Percentiles rank a stretch among this genome's conserved stretches.
Evolutionary conservation across 1,140 invertebrate species (phyloP).

Genomic region (Teleopsis dalmanni): DNA sequence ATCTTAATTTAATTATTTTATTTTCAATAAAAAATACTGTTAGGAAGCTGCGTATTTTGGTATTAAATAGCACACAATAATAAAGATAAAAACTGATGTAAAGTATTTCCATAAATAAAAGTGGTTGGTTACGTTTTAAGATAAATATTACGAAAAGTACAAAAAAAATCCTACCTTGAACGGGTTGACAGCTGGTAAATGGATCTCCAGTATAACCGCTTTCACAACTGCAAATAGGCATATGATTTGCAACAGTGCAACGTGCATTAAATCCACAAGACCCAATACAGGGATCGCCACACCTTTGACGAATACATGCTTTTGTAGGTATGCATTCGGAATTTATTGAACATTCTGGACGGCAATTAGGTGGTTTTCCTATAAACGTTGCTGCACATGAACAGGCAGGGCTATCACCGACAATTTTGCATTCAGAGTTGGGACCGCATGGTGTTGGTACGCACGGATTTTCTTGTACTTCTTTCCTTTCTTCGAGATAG

Average conservation of each 20-base stretch:
- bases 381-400: conserved; percentile 58
- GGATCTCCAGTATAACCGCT: conserved; percentile 70
- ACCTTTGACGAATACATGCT: conserved; percentile 59
- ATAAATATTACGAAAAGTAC: background rate
- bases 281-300: conserved; percentile 60
- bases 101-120: background rate
- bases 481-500: conserved; percentile 46
- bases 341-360: conserved; percentile 57
- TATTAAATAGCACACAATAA: too few relatives aligned
- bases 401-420: conserved; percentile 58
- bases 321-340: conserved; percentile 56
- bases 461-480: conserved; percentile 50
- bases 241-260: conserved; percentile 62
- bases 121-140: conserved; percentile 17
- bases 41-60: too few relatives aligned
- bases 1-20: too few relatives aligned
- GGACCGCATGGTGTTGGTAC: conserved; percentile 62
- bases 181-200: conserved; percentile 58
- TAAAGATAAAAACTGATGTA: too few relatives aligned
- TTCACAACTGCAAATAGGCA: conserved; percentile 61
- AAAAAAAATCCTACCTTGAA: conserved; percentile 49
- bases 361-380: conserved; percentile 57
- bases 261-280: conserved; percentile 62
- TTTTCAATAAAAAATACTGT: too few relatives aligned
- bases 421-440: conserved; percentile 60